Evolutionary conservation across 2,888 invertebrate genomes (phyloP), one percentile per base, ranked within the genome.

Genomic region (Brachyptera risi): DNA sequence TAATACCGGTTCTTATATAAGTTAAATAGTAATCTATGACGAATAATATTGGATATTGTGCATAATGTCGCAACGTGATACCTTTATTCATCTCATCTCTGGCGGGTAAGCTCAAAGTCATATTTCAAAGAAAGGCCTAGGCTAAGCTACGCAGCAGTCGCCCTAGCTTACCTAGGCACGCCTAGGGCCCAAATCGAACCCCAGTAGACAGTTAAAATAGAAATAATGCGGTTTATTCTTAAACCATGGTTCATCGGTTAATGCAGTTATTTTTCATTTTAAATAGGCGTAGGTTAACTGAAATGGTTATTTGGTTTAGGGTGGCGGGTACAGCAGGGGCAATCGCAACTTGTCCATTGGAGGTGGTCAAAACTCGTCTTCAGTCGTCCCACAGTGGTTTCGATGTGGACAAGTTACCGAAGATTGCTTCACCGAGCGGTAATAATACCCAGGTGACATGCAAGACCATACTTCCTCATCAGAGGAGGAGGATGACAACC

Each of bases 41-140:
- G 37, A 54, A 54, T 23, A 13, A 21, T 19, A 37, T 17, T 37
- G 54, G 17, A 23, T 17, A 37, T 31, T 26, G 51, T 35, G 37
- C 31, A 51, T 38, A 56, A 74, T 74, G 74, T 70, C 73, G 68
- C 72, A 73, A 66, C 68, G 71, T 58, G 93, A 94, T 79, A 92
- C 92, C 69, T 84, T 94, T 70, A 93, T 95, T 79, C 95, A 96
- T 81, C 86, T 96, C 72, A 81, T 95, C 71, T 95, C 95, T 76
- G 96, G 96, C 83, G 95, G 95, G 96, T 96, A 82, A 85, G 92
- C n/a, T n/a, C n/a, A n/a, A n/a, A n/a, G n/a, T n/a, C n/a, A n/a
- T n/a, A n/a, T n/a, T n/a, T n/a, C n/a, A n/a, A n/a, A n/a, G n/a
- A n/a, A n/a, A n/a, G n/a, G n/a, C n/a, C n/a, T n/a, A n/a, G n/a